Evolutionary conservation across 64 coral and sea anemone species (phyloP), one percentile per base, ranked within the genome.

Genomic region (Actinia tenebrosa): DNA sequence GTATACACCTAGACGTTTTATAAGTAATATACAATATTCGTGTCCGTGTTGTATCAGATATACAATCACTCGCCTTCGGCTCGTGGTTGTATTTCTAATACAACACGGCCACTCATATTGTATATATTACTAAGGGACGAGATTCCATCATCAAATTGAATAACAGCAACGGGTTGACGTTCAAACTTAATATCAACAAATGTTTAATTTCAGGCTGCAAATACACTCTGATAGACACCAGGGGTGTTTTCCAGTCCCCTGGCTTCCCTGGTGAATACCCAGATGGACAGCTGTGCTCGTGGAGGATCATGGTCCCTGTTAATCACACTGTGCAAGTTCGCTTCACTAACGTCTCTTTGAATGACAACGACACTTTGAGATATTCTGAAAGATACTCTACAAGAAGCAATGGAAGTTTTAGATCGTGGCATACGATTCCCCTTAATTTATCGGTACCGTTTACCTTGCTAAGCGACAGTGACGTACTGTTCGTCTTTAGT

Each of bases 241-340:
- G 23, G 3, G 94, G 91, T 10, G 84, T 83, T 89, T 90, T 96
- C 77, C 88, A 96, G 18, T 96, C 94, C 0, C 94, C 94, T 45
- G 72, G 85, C 44, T 66, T 87, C 55, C 94, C 94, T 58, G 56
- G 56, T 58, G 14, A 79, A 3, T 96, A 96, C 59, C 91, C 94
- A 3, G 55, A 92, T 79, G 94, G 94, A 53, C 94, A 96, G 91
- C 90, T 75, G 22, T 96, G 94, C 58, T 96, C 94, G 0, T 96
- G 94, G 94, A 45, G 88, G 17, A 96, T 96, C 26, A 43, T 43
- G 15, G 91, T 89, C 27, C 77, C 68, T 20, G 20, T 7, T 50
- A 63, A 60, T 22, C 61, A 87, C 18, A 27, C 45, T 11, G 2
- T 58, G 8, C 56, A 1, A 3, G 56, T 58, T 14, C 56, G 15